A percentile compares a stretch with the other conserved stretches of the same genome.
These are phyloP conservation scores for Nematolebias whitei DNA, from an alignment of 2,113 vertebrate genomes.

Conservation along the genomic window DNA sequence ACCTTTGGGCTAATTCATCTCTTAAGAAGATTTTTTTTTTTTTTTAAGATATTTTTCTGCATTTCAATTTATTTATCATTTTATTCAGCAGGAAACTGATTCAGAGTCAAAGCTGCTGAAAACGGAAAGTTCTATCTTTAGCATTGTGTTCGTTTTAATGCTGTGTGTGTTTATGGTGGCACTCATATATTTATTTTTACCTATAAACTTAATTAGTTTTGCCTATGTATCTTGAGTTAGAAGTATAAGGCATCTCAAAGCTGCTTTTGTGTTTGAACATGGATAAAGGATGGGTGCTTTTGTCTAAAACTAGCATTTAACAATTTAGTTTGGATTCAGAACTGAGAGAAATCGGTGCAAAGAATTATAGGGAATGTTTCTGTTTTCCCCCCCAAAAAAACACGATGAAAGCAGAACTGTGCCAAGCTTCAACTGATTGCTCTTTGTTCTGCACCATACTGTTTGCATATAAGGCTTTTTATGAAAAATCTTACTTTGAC, in stretches of 20 bases:
- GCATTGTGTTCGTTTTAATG: neutral
- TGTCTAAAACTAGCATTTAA: neutral
- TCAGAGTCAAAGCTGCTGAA: neutral
- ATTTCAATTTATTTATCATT: neutral
- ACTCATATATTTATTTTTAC: neutral
- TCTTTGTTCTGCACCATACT: constrained; percentile 52
- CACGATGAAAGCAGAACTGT: constrained; percentile 2
- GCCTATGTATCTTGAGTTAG: neutral
- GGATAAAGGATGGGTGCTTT: constrained; percentile 1
- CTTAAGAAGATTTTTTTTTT: neutral
- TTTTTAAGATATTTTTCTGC: neutral
- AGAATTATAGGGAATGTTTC: neutral
- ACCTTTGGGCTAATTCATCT: constrained; percentile 4
- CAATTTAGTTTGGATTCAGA: neutral
- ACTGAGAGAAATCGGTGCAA: neutral
- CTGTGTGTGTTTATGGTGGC: neutral
- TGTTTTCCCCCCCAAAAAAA: neutral
- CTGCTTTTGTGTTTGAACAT: neutral
- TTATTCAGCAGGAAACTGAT: constrained; percentile 3
- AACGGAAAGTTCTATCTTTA: neutral
- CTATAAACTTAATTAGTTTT: neutral
- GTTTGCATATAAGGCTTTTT: constrained; percentile 54
- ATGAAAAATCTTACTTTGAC: constrained; percentile 54
- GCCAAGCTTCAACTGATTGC: constrained; percentile 57
- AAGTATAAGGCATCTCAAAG: neutral